Conservation (phyloP, 2,113 vertebrate genomes). For the Rhinichthys klamathensis region DNA sequence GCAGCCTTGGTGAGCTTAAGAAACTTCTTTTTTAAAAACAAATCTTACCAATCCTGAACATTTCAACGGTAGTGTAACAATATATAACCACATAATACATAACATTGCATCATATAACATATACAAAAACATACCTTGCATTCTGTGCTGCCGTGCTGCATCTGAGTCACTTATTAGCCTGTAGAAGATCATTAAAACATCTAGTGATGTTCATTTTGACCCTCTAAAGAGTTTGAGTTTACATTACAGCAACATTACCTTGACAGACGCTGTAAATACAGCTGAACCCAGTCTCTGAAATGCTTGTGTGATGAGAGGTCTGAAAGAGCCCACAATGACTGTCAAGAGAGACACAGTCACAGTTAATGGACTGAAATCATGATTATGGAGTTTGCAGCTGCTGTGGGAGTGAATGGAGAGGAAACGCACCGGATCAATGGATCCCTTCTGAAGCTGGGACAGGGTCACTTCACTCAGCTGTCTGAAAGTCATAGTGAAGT, state of each 20-base stretch:
- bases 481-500: conserved; percentile 85
- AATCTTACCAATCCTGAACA: not conserved
- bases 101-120: not conserved
- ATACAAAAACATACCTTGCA: conserved; percentile 71
- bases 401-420: not conserved
- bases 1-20: not conserved
- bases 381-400: not conserved
- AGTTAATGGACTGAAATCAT: conserved; percentile 7
- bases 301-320: conserved; percentile 71
- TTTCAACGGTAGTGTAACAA: not conserved
- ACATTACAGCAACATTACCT: conserved; percentile 61
- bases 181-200: not conserved
- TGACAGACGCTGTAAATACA: conserved; percentile 75
- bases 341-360: not conserved
- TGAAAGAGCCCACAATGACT: conserved; percentile 79
- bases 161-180: conserved; percentile 77
- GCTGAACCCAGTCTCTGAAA: conserved; percentile 77
- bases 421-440: conserved; percentile 72
- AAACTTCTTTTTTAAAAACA: not conserved
- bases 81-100: not conserved
- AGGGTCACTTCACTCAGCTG: conserved; percentile 79
- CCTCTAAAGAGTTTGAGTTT: not conserved
- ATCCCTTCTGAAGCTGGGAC: conserved; percentile 66
- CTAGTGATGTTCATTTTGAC: not conserved
- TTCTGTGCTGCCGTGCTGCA: conserved; percentile 75